A percentile compares a stretch with the other conserved stretches of the same genome.
phyloP scores from a whole-genome alignment of 2,113 vertebrate species.

The Ageneiosus marmoratus region DNA sequence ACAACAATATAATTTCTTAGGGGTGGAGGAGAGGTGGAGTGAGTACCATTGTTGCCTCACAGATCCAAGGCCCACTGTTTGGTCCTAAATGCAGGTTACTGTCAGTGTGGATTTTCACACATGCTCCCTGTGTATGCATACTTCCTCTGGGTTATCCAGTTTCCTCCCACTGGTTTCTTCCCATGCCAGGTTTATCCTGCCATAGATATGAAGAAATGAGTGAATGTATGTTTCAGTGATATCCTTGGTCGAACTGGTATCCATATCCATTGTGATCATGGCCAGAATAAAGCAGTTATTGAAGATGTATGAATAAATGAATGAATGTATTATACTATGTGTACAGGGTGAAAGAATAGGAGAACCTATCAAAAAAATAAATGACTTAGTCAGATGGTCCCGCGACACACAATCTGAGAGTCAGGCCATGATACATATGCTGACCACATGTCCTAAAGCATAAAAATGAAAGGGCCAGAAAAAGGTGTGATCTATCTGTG shows the following conservation, averaged over 20 bases:
- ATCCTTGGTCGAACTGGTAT: background rate
- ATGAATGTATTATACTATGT: background rate
- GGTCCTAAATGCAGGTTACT: background rate
- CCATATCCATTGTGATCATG: background rate
- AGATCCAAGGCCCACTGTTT: background rate
- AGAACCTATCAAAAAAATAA: slow-evolving; percentile 1
- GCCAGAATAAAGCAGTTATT: background rate
- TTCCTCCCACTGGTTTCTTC: background rate
- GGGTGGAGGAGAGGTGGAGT: background rate
- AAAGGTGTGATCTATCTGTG: slow-evolving; percentile 70
- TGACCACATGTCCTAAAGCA: slow-evolving; percentile 69
- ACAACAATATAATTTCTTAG: background rate
- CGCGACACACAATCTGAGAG: background rate
- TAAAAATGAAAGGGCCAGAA: slow-evolving; percentile 62
- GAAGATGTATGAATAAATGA: background rate
- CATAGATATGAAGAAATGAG: background rate
- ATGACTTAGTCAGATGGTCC: slow-evolving; percentile 19
- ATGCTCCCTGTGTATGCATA: background rate
- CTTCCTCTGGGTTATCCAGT: background rate
- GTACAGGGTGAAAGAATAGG: background rate
- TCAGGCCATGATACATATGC: slow-evolving; percentile 60
- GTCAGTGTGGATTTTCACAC: background rate
- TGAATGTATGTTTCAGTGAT: background rate
- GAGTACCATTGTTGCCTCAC: background rate
- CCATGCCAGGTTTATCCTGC: background rate